Evolutionary conservation across 2,888 invertebrate species (phyloP).

Genomic region (Syrista parreyssii): DNA sequence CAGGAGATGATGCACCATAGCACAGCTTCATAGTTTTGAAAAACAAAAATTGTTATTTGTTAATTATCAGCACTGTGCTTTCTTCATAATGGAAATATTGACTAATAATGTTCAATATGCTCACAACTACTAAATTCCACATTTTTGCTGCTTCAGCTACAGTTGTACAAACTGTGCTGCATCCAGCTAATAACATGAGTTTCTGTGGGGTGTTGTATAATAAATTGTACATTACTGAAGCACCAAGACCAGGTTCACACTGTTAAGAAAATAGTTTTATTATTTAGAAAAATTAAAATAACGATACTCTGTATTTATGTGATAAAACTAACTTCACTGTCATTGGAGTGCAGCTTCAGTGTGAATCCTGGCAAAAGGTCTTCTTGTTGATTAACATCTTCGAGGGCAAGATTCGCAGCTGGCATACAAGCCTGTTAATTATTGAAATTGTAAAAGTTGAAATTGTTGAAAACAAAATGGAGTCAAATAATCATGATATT

Average conservation of each 20-base stretch:
- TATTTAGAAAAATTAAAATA: slow-evolving; percentile 2
- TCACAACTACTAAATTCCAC: slow-evolving; percentile 99
- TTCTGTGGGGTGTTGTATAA: slow-evolving; percentile 96
- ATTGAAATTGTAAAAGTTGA: neutral
- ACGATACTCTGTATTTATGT: neutral
- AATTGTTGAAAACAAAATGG: neutral
- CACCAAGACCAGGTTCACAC: slow-evolving; percentile 99
- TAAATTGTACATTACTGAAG: slow-evolving; percentile 98
- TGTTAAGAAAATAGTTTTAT: slow-evolving; percentile 67
- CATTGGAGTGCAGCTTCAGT: slow-evolving; percentile 92
- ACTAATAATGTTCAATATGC: slow-evolving; percentile 59
- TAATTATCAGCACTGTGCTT: slow-evolving; percentile 15
- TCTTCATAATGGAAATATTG: neutral
- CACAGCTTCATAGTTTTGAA: slow-evolving; percentile 78
- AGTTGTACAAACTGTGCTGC: slow-evolving; percentile 98
- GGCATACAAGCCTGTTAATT: slow-evolving; percentile 88
- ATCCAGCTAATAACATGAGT: slow-evolving; percentile 93
- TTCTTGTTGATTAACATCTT: slow-evolving; percentile 91
- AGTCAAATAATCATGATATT: slow-evolving; percentile 36
- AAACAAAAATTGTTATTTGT: slow-evolving; percentile 30
- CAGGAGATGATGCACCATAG: slow-evolving; percentile 98
- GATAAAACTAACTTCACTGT: slow-evolving; percentile 85
- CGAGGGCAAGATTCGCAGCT: slow-evolving; percentile 94
- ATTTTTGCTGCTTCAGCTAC: slow-evolving; percentile 99
- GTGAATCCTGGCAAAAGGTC: slow-evolving; percentile 93